A percentile compares a stretch with the other conserved stretches of the same genome.
Evolutionary conservation across 2,797 vertebrate species (phyloP).

Genomic region (Trachops cirrhosus): DNA sequence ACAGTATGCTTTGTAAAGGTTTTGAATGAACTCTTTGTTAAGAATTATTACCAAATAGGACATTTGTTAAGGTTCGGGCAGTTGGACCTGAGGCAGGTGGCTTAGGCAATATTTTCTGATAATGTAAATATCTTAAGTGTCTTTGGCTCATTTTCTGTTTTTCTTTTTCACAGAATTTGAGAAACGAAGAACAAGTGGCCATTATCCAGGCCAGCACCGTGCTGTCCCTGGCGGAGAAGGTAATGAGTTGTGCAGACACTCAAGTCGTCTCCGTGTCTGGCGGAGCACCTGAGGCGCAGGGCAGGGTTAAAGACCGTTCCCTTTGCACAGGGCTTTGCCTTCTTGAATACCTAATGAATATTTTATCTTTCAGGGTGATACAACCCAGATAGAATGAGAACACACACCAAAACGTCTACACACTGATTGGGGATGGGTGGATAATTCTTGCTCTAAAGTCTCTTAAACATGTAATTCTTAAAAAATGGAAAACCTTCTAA

Average conservation of each 20-base stretch:
- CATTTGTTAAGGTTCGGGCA: not conserved
- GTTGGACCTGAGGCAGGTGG: not conserved
- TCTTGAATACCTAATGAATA: not conserved
- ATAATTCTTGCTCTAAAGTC: not conserved
- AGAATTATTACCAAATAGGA: not conserved
- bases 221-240: conserved; percentile 98
- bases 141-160: not conserved
- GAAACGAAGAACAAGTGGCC: conserved; percentile 99
- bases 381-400: not conserved
- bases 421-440: not conserved
- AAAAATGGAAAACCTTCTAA: not conserved
- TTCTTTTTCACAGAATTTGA: conserved; percentile 89
- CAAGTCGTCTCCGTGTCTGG: not conserved
- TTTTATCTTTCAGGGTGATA: not conserved
- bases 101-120: not conserved
- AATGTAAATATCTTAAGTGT: not conserved
- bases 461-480: not conserved
- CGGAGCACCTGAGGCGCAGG: not conserved
- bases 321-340: not conserved
- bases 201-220: conserved; percentile 99
- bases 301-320: not conserved
- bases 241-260: conserved; percentile 72
- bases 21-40: not conserved
- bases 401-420: not conserved
- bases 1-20: not conserved